These are phyloP conservation scores for Palythoa grandis DNA, from an alignment of 92 coral and sea anemone species.

Conservation along the genomic window DNA sequence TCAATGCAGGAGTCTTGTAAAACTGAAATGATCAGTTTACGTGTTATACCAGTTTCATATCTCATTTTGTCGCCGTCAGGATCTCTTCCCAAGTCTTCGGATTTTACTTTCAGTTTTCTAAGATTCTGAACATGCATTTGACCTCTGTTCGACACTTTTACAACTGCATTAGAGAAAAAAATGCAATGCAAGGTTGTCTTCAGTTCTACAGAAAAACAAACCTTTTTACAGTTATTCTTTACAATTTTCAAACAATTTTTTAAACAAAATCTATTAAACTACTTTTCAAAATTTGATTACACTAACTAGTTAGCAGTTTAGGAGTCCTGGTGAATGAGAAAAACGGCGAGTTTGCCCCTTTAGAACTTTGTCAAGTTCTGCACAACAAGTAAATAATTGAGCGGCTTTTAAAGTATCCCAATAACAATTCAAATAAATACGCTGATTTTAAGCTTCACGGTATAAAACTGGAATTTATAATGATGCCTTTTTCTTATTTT, in stretches of 20 bases:
- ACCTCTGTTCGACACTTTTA: slow-evolving; percentile 21
- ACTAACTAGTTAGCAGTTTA: too few relatives aligned
- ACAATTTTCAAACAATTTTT: background rate
- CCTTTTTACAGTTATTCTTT: background rate
- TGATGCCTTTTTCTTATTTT: background rate
- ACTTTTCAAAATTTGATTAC: too few relatives aligned
- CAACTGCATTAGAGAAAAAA: background rate
- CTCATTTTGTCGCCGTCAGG: slow-evolving; percentile 22
- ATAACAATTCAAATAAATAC: too few relatives aligned
- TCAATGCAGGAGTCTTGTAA: slow-evolving; percentile 22
- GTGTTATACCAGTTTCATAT: background rate
- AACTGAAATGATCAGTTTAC: slow-evolving; percentile 5
- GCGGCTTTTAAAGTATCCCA: too few relatives aligned
- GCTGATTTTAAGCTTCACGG: background rate
- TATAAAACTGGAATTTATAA: too few relatives aligned
- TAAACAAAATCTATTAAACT: too few relatives aligned
- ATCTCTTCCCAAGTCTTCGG: slow-evolving; percentile 39
- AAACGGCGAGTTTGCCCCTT: too few relatives aligned
- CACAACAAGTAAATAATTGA: too few relatives aligned
- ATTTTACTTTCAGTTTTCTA: background rate
- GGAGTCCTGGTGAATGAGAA: too few relatives aligned
- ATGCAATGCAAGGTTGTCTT: too few relatives aligned
- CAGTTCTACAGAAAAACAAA: background rate
- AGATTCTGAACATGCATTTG: slow-evolving; percentile 28
- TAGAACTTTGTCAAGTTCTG: too few relatives aligned